Base-by-base conservation (phyloP, 1,140 invertebrate species). In the Penaeus vannamei region DNA sequence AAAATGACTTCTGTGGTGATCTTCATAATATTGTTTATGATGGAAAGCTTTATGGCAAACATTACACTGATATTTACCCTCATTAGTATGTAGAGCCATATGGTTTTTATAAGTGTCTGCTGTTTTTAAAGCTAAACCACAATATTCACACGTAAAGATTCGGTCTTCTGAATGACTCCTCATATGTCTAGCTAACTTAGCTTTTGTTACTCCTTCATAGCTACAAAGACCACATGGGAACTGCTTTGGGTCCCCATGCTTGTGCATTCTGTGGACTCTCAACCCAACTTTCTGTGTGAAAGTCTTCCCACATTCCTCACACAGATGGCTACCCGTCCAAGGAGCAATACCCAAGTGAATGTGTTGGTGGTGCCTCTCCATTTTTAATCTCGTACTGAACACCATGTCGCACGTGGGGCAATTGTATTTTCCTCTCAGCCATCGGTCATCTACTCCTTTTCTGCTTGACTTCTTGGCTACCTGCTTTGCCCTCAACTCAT, bases 1-100 rank as follows among this genome's bases (percentile, higher is more conserved):
- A 62, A 84, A 84, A 64, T 89, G 87, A n/a, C 81, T 89, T 14
- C 82, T 72, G n/a, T 46, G 83, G 76, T 89, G 87, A 36, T 89
- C 87, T n/a, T 89, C 87, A 36, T 84, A 89, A 42, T 89, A 89
- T 53, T 89, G 87, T 29, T 89, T 89, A 53, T 89, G 87, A 53
- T 89, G 46, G 60, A 89, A 89, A 19, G 82, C 87, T 19, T 84
- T 89, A 17, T 85, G 77, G 26, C 87, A 89, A 22, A 89, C 69
- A n/a, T 84, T 29, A 69, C 87, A 89, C 69, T 77, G 69, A 69
- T 89, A 89, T 46, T 81, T 59, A 2, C 87, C 87, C 53, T 84
- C 26, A 46, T 89, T 89, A 42, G 87, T 89, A 53, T 89, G 87
- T 23, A 89, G 76, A 20, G 87, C 59, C 81, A 89, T 64, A 26